Conservation (phyloP, 2,113 vertebrate species). For the Terrapene triunguis region DNA sequence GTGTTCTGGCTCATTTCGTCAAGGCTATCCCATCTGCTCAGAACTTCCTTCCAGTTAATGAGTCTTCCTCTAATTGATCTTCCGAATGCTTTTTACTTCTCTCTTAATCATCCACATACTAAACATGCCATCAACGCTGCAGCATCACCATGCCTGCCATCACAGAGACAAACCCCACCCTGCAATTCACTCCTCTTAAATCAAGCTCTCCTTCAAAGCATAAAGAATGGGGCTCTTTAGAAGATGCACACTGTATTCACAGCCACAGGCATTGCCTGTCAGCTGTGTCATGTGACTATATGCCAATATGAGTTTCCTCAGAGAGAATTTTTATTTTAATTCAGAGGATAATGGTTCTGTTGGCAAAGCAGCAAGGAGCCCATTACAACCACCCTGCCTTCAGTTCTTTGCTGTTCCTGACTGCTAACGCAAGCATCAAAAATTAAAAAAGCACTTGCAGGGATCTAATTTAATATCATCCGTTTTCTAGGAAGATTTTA, state of each 20-base stretch:
- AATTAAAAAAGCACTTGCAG: background rate
- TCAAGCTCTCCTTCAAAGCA: background rate
- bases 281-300: background rate
- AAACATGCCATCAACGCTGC: background rate
- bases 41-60: constrained; percentile 62
- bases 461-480: background rate
- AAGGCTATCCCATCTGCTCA: constrained; percentile 61
- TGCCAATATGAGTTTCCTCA: background rate
- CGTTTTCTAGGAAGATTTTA: background rate
- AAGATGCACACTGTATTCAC: background rate
- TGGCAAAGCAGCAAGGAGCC: background rate
- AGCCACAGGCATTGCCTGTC: background rate
- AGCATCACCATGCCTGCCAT: background rate
- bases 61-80: constrained; percentile 38
- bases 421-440: background rate
- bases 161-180: background rate
- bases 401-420: background rate
- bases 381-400: background rate
- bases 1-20: constrained; percentile 59
- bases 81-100: constrained; percentile 37
- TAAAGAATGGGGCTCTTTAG: background rate
- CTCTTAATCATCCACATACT: background rate
- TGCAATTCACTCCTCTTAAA: fast-evolving
- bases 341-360: background rate
- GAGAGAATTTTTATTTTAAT: background rate